A percentile compares a stretch with the other conserved stretches of the same genome.
Conservation (phyloP, 2,113 vertebrate genomes). For the Sebastes schlegelii region DNA sequence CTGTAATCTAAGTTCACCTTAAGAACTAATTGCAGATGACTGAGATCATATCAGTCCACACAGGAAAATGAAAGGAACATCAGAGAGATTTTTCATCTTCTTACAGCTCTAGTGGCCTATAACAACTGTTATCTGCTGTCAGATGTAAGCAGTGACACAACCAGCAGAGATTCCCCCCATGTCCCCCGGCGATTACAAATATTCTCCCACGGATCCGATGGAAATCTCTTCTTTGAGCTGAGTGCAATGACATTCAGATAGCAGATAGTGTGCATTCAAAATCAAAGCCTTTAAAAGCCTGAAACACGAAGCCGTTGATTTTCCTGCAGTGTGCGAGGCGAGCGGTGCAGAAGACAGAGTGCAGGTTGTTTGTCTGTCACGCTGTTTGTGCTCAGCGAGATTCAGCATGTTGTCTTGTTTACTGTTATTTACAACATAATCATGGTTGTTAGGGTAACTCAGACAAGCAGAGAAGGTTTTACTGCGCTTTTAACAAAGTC, state of each 20-base stretch:
- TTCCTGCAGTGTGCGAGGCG: background rate
- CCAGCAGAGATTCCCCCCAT: background rate
- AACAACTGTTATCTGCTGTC: background rate
- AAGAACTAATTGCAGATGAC: background rate
- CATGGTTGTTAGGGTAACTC: constrained; percentile 20
- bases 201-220: constrained; percentile 39
- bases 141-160: background rate
- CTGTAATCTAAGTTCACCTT: background rate
- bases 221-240: constrained; percentile 39
- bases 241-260: constrained; percentile 47
- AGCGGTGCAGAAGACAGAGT: background rate
- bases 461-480: constrained; percentile 20
- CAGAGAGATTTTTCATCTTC: background rate
- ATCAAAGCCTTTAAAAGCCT: no score
- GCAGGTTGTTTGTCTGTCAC: background rate
- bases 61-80: background rate
- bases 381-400: background rate
- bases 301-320: background rate
- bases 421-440: constrained; percentile 17
- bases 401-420: constrained; percentile 3
- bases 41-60: background rate
- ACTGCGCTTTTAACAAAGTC: constrained; percentile 27
- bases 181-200: constrained; percentile 28
- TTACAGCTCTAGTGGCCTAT: background rate
- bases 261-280: background rate